phyloP scores from a whole-genome alignment of 2,797 vertebrate genomes.

The Tapera naevia region DNA sequence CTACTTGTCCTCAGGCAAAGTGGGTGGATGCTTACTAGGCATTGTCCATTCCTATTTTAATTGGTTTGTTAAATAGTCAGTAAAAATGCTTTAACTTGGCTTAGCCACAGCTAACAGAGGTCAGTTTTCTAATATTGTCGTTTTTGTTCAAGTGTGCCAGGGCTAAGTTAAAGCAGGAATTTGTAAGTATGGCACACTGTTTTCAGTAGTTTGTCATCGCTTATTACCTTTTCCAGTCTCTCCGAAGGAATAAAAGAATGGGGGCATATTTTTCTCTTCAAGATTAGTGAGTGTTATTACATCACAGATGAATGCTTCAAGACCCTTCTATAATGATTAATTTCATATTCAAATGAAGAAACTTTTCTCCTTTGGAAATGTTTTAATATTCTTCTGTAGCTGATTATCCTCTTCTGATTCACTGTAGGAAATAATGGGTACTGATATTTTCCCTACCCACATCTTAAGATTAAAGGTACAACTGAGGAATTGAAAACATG shows the following conservation, averaged over 20 bases:
- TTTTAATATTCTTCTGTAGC: background rate
- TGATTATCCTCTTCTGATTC: background rate
- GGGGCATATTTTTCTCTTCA: background rate
- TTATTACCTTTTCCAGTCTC: background rate
- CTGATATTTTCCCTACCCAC: background rate
- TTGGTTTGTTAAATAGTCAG: background rate
- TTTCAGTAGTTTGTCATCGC: slow-evolving; percentile 8
- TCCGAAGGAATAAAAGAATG: background rate
- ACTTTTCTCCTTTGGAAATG: background rate
- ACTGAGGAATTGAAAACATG: background rate
- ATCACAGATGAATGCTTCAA: background rate
- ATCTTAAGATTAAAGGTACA: background rate
- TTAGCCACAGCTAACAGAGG: background rate
- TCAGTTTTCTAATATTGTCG: background rate
- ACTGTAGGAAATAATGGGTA: background rate
- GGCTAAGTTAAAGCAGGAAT: background rate
- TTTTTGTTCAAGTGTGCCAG: background rate
- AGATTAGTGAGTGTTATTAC: background rate
- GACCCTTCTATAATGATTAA: background rate
- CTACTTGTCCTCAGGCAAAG: background rate
- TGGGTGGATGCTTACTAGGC: background rate
- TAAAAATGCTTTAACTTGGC: background rate
- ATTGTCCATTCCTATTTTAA: background rate
- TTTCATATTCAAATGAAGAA: background rate
- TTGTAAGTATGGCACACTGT: background rate